These are phyloP conservation scores for Ephialtes manifestator DNA, from an alignment of 2,888 invertebrate genomes.

Conservation along the genomic window DNA sequence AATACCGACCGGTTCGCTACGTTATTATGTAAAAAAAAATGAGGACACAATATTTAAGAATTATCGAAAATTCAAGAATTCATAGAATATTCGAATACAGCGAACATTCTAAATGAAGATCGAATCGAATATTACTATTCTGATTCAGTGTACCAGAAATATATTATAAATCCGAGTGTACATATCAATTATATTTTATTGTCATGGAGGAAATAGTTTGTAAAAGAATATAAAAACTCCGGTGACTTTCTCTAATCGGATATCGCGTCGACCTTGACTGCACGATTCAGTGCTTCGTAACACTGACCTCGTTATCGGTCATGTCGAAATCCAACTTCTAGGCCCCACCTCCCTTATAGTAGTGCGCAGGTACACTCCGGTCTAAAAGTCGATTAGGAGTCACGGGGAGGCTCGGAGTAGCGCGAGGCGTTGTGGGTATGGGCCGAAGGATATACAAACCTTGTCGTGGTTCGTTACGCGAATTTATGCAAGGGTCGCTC, in stretches of 20 bases:
- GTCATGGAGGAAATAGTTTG: too few species aligned
- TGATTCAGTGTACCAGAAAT: background rate
- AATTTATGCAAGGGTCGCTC: constrained; percentile 66
- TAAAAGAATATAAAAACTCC: background rate
- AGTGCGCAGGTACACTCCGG: constrained; percentile 25
- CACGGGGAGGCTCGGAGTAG: constrained; percentile 14
- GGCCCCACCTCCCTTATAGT: background rate
- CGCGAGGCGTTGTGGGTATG: constrained; percentile 29
- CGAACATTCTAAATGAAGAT: too few species aligned
- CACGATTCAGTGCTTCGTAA: constrained; percentile 30
- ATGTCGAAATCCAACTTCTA: constrained; percentile 43
- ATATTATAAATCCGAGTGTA: too few species aligned
- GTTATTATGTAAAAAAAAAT: too few species aligned
- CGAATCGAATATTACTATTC: too few species aligned
- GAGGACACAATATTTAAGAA: too few species aligned
- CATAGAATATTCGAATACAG: too few species aligned
- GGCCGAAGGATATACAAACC: constrained; percentile 57
- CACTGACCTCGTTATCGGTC: constrained; percentile 62
- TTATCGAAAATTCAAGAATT: too few species aligned
- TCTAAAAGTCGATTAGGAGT: constrained; percentile 56
- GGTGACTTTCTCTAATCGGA: background rate
- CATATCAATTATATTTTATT: too few species aligned
- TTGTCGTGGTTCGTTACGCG: constrained; percentile 61
- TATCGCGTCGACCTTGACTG: constrained; percentile 9
- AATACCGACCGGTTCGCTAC: too few species aligned